Conservation (phyloP, 2,113 vertebrate genomes). For the Actinemys pallida region DNA sequence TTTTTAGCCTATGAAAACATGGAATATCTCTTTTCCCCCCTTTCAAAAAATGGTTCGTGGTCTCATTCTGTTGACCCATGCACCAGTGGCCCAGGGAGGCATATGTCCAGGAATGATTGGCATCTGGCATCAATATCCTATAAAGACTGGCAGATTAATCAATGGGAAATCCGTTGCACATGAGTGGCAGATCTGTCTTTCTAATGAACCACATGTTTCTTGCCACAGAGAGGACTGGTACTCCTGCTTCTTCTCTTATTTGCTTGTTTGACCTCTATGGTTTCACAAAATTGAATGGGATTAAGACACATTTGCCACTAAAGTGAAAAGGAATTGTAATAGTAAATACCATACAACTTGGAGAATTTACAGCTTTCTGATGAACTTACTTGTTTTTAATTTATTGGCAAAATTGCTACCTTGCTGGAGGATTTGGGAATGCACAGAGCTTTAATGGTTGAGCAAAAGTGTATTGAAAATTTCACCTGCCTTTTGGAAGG, state of each 20-base stretch:
- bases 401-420: not conserved
- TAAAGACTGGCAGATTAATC: conserved; percentile 26
- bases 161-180: not conserved
- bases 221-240: not conserved
- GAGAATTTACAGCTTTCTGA: not conserved
- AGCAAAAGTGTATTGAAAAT: not conserved
- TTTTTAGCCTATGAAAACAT: not conserved
- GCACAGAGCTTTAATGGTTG: not conserved
- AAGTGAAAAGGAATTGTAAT: conserved; percentile 25
- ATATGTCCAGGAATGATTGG: not conserved
- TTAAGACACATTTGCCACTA: not conserved
- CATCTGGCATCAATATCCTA: not conserved
- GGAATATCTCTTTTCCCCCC: not conserved
- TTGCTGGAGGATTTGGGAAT: not conserved
- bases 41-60: not conserved
- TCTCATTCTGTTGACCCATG: accelerated
- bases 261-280: not conserved
- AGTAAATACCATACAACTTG: not conserved
- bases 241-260: conserved; percentile 27
- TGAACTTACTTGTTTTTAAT: not conserved
- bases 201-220: not conserved
- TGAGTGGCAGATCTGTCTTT: conserved; percentile 18
- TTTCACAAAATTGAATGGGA: conserved; percentile 23
- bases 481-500: not conserved
- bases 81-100: not conserved